phyloP scores from a whole-genome alignment of 2,797 vertebrate species.

The Artibeus jamaicensis region DNA sequence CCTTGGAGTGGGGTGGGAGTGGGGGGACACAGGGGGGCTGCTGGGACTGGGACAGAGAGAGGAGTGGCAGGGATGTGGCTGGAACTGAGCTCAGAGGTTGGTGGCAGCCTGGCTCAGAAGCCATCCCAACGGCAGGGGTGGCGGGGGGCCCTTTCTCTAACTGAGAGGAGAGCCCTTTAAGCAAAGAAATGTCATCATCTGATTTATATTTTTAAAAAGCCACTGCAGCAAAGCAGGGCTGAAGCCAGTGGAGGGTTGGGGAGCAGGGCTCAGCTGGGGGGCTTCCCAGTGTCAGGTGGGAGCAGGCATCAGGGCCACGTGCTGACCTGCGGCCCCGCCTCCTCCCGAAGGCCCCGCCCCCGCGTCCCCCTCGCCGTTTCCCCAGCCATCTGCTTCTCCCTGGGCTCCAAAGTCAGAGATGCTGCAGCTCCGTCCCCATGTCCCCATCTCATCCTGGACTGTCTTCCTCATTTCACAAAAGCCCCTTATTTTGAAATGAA shows the following conservation, averaged over 20 bases:
- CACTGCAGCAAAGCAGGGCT: too few relatives aligned
- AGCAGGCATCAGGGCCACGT: too few relatives aligned
- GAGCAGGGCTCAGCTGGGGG: too few relatives aligned
- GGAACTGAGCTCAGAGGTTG: neutral
- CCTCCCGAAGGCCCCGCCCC: neutral
- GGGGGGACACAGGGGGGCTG: neutral
- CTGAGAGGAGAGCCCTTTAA: too few relatives aligned
- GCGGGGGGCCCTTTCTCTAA: too few relatives aligned
- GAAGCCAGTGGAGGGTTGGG: too few relatives aligned
- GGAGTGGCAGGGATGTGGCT: neutral
- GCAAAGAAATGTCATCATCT: too few relatives aligned
- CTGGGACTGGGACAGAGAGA: neutral
- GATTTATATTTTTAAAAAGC: too few relatives aligned
- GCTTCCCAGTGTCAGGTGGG: too few relatives aligned
- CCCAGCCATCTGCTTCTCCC: neutral
- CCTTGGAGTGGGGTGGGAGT: neutral
- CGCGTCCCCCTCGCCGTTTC: neutral
- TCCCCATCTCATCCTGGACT: neutral
- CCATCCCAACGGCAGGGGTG: neutral
- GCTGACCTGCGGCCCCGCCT: too few relatives aligned
- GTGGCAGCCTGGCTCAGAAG: neutral
- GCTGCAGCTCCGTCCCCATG: neutral
- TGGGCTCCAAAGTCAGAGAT: neutral
- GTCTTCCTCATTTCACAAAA: neutral
- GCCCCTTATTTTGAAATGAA: neutral